phyloP scores from a whole-genome alignment of 1,140 invertebrate genomes.

The Phthorimaea operculella region DNA sequence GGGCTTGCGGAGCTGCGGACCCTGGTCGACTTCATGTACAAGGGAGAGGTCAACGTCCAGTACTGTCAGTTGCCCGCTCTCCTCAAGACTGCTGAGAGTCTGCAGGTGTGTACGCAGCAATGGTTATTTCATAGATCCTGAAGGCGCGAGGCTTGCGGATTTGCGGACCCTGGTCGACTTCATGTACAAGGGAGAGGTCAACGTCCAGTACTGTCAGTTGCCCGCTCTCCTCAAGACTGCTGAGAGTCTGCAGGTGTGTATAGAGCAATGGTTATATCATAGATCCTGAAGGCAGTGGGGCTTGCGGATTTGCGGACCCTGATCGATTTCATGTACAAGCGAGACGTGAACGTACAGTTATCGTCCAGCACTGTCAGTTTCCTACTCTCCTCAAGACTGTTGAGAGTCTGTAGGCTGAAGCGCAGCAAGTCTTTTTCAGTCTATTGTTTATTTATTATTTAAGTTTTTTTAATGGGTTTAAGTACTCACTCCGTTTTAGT shows the following conservation, averaged over 20 bases:
- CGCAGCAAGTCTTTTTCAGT: too few species aligned
- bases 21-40: conserved; percentile 96
- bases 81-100: conserved; percentile 91
- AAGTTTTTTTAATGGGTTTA: too few species aligned
- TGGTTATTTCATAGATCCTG: conserved; percentile 79
- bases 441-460: too few species aligned
- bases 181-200: conserved; percentile 97
- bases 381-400: conserved; percentile 91
- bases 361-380: conserved; percentile 92
- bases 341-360: conserved; percentile 94
- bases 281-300: conserved; percentile 90
- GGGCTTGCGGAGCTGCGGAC: conserved; percentile 89
- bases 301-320: conserved; percentile 89
- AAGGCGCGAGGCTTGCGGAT: conserved; percentile 91
- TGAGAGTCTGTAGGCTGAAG: conserved; percentile 91
- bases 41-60: conserved; percentile 94
- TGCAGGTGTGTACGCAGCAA: conserved; percentile 71
- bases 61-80: conserved; percentile 91
- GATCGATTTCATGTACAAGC: conserved; percentile 97
- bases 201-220: conserved; percentile 92
- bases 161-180: conserved; percentile 92
- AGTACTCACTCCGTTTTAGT: too few species aligned
- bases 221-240: conserved; percentile 91
- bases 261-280: conserved; percentile 67
- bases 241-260: conserved; percentile 83